Percentiles rank a stretch among this genome's conserved stretches.
Evolutionary conservation across 2,888 invertebrate species (phyloP).

Genomic region (Crocallis elinguaria): DNA sequence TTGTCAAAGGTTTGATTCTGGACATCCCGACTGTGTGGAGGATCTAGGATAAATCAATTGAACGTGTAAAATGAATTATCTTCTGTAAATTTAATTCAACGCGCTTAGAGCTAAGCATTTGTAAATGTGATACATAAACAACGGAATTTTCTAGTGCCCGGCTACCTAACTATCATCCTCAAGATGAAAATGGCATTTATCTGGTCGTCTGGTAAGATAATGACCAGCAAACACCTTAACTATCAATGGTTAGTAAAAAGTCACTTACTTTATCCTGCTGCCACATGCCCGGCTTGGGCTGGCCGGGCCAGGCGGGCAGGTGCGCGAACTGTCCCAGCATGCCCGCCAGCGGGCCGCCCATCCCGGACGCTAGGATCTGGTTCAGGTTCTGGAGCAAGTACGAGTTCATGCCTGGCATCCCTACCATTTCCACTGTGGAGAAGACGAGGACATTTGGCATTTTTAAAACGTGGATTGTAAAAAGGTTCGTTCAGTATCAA

Average conservation of each 20-base stretch:
- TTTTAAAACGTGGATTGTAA: neutral
- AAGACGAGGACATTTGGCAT: neutral
- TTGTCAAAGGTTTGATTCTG: too few relatives aligned
- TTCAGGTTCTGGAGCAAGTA: constrained; percentile 80
- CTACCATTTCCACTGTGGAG: constrained; percentile 87
- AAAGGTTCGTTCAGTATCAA: neutral
- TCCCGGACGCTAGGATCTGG: constrained; percentile 76
- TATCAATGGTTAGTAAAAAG: neutral
- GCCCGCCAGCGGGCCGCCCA: constrained; percentile 73
- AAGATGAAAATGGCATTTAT: too few relatives aligned
- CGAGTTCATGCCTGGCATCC: constrained; percentile 82
- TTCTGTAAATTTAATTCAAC: too few relatives aligned
- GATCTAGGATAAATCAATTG: constrained; percentile 3
- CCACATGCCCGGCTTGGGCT: constrained; percentile 60
- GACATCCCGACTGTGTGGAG: too few relatives aligned
- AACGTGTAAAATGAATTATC: too few relatives aligned
- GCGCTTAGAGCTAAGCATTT: too few relatives aligned
- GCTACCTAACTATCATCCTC: too few relatives aligned
- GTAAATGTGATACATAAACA: too few relatives aligned
- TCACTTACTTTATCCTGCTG: constrained; percentile 61
- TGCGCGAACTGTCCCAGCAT: constrained; percentile 71
- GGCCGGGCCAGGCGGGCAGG: constrained; percentile 58
- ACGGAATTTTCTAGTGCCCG: too few relatives aligned
- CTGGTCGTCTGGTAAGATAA: too few relatives aligned
- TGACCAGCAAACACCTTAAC: too few relatives aligned